Percentiles rank a stretch among this genome's conserved stretches.
Conservation (phyloP, 1,140 invertebrate genomes). For the Anoplophora glabripennis region DNA sequence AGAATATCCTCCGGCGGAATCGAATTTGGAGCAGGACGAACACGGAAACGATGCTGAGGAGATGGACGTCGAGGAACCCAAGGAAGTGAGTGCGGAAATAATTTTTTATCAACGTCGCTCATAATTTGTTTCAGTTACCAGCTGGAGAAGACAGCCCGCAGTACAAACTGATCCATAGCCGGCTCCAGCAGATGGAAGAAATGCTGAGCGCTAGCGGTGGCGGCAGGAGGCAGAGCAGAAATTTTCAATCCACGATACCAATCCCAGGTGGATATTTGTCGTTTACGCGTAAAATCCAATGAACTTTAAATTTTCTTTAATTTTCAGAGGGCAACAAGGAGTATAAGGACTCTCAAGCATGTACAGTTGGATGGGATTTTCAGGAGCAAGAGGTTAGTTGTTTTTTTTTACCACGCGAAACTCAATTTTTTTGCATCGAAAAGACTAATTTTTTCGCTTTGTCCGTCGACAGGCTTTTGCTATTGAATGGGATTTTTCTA, state of each 20-base stretch:
- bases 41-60: constrained; percentile 1
- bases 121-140: no score
- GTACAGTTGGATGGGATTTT: constrained; percentile 56
- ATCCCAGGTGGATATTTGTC: constrained; percentile 8
- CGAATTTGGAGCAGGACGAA: not conserved
- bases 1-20: not conserved
- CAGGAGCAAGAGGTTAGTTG: constrained; percentile 16
- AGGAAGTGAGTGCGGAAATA: not conserved
- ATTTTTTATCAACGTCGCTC: no score
- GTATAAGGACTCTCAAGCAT: constrained; percentile 51
- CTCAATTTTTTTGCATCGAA: no score
- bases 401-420: no score
- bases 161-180: constrained; percentile 18
- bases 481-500: no score
- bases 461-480: no score
- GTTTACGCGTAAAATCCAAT: not conserved
- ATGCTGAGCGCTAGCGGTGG: constrained; percentile 33
- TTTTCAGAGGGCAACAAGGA: constrained; percentile 16
- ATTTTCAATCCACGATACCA: constrained; percentile 11
- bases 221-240: constrained; percentile 23
- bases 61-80: not conserved
- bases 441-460: no score
- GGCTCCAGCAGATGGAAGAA: constrained; percentile 39
- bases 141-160: not conserved
- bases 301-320: not conserved